phyloP scores from a whole-genome alignment of 23 tunicate genomes.

The Oikopleura albicans region DNA sequence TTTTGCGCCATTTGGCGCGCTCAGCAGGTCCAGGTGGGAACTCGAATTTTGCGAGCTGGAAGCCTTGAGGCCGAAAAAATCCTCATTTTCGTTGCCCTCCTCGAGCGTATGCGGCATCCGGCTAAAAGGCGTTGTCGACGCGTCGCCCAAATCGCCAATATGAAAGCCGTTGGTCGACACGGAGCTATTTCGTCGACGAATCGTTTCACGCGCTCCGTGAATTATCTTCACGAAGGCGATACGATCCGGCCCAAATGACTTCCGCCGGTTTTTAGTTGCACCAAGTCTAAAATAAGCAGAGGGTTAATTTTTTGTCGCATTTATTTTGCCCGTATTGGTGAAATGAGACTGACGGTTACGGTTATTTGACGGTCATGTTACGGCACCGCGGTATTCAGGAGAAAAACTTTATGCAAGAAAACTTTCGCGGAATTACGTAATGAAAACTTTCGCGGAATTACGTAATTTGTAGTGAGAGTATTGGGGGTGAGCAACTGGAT shows the following conservation, averaged over 20 bases:
- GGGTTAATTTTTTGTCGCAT: background rate
- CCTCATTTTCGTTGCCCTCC: background rate
- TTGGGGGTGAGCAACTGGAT: no score
- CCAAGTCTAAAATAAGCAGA: background rate
- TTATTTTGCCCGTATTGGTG: no score
- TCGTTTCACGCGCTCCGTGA: background rate
- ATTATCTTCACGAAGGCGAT: constrained; percentile 3
- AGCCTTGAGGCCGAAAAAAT: background rate
- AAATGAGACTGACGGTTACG: no score
- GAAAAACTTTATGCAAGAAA: no score
- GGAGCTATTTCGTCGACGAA: background rate
- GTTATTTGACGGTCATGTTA: no score
- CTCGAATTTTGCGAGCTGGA: background rate
- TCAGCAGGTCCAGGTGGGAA: background rate
- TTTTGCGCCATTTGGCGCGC: background rate
- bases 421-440: no score
- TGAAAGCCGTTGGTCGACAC: background rate
- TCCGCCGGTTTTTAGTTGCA: background rate
- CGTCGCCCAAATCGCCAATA: no score
- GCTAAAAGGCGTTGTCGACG: background rate
- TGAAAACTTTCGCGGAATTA: no score
- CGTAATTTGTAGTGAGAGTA: no score
- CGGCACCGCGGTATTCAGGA: no score
- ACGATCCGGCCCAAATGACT: constrained; percentile 5
- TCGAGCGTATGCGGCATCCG: background rate